Base-by-base conservation (phyloP, 1,140 invertebrate genomes). In the Camponotus floridanus region DNA sequence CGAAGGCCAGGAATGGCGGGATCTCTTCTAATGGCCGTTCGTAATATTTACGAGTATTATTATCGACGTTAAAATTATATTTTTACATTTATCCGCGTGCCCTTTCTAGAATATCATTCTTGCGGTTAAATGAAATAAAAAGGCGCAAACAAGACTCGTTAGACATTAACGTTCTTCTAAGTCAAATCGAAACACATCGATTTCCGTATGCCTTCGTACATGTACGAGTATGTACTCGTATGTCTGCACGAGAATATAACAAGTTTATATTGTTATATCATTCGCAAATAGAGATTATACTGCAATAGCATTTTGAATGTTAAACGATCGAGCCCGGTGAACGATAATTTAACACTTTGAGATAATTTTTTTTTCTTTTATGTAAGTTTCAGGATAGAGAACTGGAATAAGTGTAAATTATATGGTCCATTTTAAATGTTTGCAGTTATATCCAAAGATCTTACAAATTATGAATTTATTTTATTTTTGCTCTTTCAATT, bases 1-100 rank as follows among this genome's bases (percentile, higher is more conserved):
- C 33, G 64, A 71, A 71, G 15, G 67, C 48, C 78, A 67, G 36
- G 48, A 59, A 59, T 71, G 65, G 67, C 74, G n/a, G 36, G 42
- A 39, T 51, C 62, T 36, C 18, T 79, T 64, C 36, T 73, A 73
- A 61, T 45, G 45, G 59, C 61, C 70, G 70, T 55, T 76, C 61
- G 81, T 55, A 76, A 85, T 67, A 78, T 85, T 85, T 51, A 78
- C 48, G 73, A 85, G 81, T 85, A 85, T 78, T 65, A 85, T 85
- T 83, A 62, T 61, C n/a, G 57, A 83, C 68, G 79, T 83, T 48
- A 42, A 74, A n/a, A 48, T 73, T 31, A 48, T 13, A 83, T 83
- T 61, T 59, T 83, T n/a, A 57, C 51, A 61, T 33, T 73, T 59
- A 45, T 26, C 42, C 26, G 61, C 18, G 68, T 81, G 51, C 26